Evolutionary conservation across 2,113 vertebrate genomes (phyloP).

Genomic region (Elaphurus davidianus): DNA sequence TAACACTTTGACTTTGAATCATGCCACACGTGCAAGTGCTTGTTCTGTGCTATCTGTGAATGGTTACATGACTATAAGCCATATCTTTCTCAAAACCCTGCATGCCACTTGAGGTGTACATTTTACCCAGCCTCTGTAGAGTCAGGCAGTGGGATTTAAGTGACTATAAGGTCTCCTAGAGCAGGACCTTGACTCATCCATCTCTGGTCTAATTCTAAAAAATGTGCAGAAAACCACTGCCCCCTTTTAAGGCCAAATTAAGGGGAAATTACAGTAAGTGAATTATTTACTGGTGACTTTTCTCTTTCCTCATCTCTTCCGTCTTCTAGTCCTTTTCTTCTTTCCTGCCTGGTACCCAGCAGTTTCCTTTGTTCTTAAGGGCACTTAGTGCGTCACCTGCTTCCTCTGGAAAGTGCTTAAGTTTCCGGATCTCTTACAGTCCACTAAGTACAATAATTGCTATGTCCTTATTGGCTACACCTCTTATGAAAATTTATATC

Average conservation of each 20-base stretch:
- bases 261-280: neutral
- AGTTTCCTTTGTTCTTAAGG: neutral
- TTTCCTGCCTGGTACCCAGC: neutral
- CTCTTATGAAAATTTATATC: neutral
- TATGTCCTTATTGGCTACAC: neutral
- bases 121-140: neutral
- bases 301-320: neutral
- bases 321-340: neutral
- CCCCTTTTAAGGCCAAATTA: neutral
- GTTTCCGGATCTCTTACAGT: neutral
- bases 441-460: neutral
- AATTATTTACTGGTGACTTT: neutral
- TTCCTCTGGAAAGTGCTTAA: neutral
- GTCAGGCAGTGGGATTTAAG: neutral
- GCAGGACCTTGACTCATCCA: accelerated
- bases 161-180: accelerated
- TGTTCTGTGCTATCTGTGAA: neutral
- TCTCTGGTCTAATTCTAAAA: neutral
- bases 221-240: neutral
- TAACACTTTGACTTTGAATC: neutral
- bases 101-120: neutral
- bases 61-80: neutral
- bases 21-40: accelerated
- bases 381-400: neutral
- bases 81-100: neutral